Percentiles rank a stretch among this genome's conserved stretches.
Evolutionary conservation across 2,888 invertebrate species (phyloP).

Genomic region (Spilosoma lubricipeda): DNA sequence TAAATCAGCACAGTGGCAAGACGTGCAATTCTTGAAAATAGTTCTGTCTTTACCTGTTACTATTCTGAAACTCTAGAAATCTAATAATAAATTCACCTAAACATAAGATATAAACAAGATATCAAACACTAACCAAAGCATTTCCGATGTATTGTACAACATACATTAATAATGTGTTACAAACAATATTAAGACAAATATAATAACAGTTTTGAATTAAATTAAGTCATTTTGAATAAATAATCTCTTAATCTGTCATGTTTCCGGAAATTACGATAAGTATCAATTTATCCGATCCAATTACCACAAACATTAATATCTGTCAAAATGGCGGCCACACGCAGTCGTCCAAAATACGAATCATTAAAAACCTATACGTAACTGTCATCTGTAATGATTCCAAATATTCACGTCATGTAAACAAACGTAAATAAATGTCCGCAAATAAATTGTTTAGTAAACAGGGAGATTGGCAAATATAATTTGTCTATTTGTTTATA

Average conservation of each 20-base stretch:
- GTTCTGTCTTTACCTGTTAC: background rate
- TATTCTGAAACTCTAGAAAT: background rate
- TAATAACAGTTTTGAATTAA: background rate
- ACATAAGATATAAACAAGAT: background rate
- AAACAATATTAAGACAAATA: background rate
- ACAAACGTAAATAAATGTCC: slow-evolving; percentile 39
- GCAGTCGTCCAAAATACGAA: slow-evolving; percentile 5
- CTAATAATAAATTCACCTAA: background rate
- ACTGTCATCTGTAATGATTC: slow-evolving; percentile 37
- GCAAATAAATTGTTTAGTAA: slow-evolving; percentile 35
- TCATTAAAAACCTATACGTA: slow-evolving; percentile 42
- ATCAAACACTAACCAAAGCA: background rate
- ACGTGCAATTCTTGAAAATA: too few species aligned
- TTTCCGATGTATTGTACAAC: background rate
- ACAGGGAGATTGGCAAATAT: slow-evolving; percentile 30
- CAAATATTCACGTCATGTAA: slow-evolving; percentile 42
- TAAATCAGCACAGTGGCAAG: too few species aligned
- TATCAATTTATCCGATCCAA: slow-evolving; percentile 16
- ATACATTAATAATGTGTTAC: background rate
- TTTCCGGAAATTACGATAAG: background rate
- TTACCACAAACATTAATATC: slow-evolving; percentile 30
- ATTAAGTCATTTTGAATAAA: background rate
- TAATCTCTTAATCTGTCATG: background rate
- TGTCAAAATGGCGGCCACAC: slow-evolving; percentile 22
- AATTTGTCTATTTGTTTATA: background rate